Conservation (phyloP, 2,113 vertebrate genomes). For the Coturnix japonica region DNA sequence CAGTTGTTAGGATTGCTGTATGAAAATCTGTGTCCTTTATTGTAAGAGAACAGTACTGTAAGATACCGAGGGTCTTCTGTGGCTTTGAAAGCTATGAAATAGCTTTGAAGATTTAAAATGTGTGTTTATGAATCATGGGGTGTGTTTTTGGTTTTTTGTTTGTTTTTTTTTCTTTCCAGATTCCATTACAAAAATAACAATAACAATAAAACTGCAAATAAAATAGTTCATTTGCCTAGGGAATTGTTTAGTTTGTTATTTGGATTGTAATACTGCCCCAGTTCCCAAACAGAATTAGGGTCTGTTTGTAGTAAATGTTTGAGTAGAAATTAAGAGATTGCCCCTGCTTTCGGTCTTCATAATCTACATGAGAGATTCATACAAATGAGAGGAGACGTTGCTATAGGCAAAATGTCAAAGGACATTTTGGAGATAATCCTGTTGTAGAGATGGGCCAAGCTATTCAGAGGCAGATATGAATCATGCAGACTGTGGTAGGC, state of each 20-base stretch:
- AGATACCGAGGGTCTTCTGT: background rate
- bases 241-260: constrained; percentile 28
- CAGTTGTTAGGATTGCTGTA: background rate
- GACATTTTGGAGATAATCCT: background rate
- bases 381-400: background rate
- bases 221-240: background rate
- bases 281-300: background rate
- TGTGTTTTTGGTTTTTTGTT: too few relatives aligned
- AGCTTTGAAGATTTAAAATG: constrained; percentile 41
- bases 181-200: constrained; percentile 28
- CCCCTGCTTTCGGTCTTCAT: background rate
- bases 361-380: background rate
- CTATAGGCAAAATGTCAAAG: constrained; percentile 8
- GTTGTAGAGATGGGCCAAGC: background rate
- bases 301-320: background rate
- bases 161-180: background rate
- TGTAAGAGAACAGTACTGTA: background rate
- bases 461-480: background rate
- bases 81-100: constrained; percentile 15
- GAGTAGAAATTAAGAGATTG: constrained; percentile 1
- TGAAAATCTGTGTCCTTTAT: background rate
- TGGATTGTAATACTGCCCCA: background rate
- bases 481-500: background rate
- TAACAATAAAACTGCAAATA: constrained; percentile 12
- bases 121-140: constrained; percentile 13